These are phyloP conservation scores for Penaeus chinensis DNA, from an alignment of 1,140 invertebrate species.

Conservation along the genomic window DNA sequence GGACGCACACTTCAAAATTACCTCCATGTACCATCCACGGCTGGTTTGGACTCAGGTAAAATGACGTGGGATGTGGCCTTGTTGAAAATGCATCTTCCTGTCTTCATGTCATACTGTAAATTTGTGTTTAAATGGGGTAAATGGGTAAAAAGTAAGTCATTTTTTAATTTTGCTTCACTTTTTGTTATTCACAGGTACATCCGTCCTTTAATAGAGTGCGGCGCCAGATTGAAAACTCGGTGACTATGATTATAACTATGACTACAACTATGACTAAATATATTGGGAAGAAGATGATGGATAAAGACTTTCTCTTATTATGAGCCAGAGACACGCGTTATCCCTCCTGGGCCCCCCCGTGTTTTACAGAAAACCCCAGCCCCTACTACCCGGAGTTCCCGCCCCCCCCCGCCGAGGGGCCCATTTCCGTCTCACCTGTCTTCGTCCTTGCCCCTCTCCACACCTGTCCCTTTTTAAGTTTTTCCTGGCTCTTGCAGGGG, in stretches of 20 bases:
- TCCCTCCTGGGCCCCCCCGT: slow-evolving; percentile 67
- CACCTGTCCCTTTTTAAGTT: slow-evolving; percentile 55
- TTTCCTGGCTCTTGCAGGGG: background rate
- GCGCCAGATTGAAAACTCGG: background rate
- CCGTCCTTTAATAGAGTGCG: too few species aligned
- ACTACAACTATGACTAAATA: slow-evolving; percentile 14
- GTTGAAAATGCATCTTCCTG: background rate
- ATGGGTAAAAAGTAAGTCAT: too few species aligned
- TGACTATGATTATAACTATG: slow-evolving; percentile 14
- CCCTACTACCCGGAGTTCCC: background rate
- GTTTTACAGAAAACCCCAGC: slow-evolving; percentile 64
- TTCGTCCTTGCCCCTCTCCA: slow-evolving; percentile 36
- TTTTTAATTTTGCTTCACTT: too few species aligned
- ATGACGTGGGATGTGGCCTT: background rate
- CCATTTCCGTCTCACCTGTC: slow-evolving; percentile 44
- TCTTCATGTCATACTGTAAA: background rate
- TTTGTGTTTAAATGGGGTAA: too few species aligned
- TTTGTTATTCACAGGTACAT: too few species aligned
- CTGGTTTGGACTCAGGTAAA: slow-evolving; percentile 74
- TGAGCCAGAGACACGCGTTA: slow-evolving; percentile 67
- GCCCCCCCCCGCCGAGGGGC: slow-evolving; percentile 9
- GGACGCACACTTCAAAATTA: slow-evolving; percentile 75
- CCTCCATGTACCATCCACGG: slow-evolving; percentile 75
- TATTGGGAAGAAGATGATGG: slow-evolving; percentile 27
- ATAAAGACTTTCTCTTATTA: slow-evolving; percentile 58